These are phyloP conservation scores for Leptinotarsa texana DNA, from an alignment of 1,140 invertebrate species.

Conservation along the genomic window DNA sequence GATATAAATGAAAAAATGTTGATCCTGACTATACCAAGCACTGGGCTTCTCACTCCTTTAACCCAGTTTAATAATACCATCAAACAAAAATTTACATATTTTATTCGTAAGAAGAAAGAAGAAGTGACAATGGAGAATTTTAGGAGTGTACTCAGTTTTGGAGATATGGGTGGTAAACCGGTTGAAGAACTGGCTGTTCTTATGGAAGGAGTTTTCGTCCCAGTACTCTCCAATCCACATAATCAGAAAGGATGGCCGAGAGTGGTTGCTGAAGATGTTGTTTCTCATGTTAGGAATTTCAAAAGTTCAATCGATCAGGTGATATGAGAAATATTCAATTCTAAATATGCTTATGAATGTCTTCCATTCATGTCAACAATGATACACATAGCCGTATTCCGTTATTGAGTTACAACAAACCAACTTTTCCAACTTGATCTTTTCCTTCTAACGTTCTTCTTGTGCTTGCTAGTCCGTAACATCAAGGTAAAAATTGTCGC, in stretches of 20 bases:
- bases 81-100: slow-evolving; percentile 68
- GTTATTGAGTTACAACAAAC: too few species aligned
- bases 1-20: slow-evolving; percentile 61
- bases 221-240: slow-evolving; percentile 68
- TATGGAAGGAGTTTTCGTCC: slow-evolving; percentile 77
- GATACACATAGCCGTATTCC: too few species aligned
- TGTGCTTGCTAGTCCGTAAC: too few species aligned
- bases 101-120: slow-evolving; percentile 64
- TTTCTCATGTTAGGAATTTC: slow-evolving; percentile 73
- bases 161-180: slow-evolving; percentile 78
- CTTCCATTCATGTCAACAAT: too few species aligned
- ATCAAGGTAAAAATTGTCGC: too few species aligned
- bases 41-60: slow-evolving; percentile 56
- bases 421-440: too few species aligned
- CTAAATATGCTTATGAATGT: too few species aligned
- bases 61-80: slow-evolving; percentile 48
- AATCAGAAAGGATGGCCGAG: slow-evolving; percentile 78
- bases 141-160: slow-evolving; percentile 67
- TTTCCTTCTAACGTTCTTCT: too few species aligned
- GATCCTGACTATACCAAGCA: slow-evolving; percentile 60
- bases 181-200: slow-evolving; percentile 78
- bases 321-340: slow-evolving; percentile 24
- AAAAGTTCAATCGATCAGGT: slow-evolving; percentile 77
- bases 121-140: slow-evolving; percentile 64
- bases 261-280: slow-evolving; percentile 75